Evolutionary conservation across 2,888 invertebrate species (phyloP).

Genomic region (Apotomis betuletana): DNA sequence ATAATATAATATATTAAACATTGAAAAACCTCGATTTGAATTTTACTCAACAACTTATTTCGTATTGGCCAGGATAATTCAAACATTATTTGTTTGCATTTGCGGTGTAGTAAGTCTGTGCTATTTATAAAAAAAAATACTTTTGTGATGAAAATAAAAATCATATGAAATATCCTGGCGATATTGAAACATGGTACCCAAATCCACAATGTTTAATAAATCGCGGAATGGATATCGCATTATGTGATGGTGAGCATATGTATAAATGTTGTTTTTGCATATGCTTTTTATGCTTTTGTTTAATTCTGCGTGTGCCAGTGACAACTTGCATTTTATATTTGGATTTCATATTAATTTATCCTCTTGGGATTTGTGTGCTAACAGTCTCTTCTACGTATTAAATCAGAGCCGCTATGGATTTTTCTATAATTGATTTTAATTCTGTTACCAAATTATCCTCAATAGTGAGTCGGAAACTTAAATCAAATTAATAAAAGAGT

Average conservation of each 20-base stretch:
- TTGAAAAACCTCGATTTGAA: not conserved
- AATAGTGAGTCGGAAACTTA: too few relatives aligned
- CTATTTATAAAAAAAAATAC: not conserved
- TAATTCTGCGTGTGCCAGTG: constrained; percentile 50
- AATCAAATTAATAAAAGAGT: too few relatives aligned
- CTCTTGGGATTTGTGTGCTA: too few relatives aligned
- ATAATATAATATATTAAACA: too few relatives aligned
- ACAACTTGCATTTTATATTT: constrained; percentile 42
- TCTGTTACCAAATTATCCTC: too few relatives aligned
- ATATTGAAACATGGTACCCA: not conserved
- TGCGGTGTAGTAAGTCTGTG: too few relatives aligned
- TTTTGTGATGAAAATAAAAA: not conserved
- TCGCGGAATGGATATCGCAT: constrained; percentile 30
- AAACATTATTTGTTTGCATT: not conserved
- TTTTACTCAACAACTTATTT: constrained; percentile 2
- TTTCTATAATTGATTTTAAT: too few relatives aligned
- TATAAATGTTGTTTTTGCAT: constrained; percentile 44
- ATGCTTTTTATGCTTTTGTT: constrained; percentile 47
- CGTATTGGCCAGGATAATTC: constrained; percentile 19
- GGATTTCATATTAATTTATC: not conserved
- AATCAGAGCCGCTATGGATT: too few relatives aligned
- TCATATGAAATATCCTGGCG: constrained; percentile 12
- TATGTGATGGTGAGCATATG: constrained; percentile 39
- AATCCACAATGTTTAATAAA: not conserved
- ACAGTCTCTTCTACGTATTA: too few relatives aligned